Evolutionary conservation across 1,140 invertebrate genomes (phyloP).

Genomic region (Apolygus lucorum): DNA sequence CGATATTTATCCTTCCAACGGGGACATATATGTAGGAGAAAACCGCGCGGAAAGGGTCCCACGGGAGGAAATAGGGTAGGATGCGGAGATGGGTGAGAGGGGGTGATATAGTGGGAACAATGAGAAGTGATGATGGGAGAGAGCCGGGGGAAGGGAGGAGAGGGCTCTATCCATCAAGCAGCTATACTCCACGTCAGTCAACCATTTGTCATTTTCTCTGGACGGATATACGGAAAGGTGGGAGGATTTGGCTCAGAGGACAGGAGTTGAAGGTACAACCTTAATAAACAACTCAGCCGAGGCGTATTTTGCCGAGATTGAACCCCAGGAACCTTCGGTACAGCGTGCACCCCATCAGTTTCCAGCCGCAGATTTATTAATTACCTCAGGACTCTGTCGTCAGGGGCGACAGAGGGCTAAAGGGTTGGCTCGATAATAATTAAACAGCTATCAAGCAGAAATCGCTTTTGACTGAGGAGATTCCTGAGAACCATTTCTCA

Average conservation of each 20-base stretch:
- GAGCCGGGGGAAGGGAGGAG: neutral
- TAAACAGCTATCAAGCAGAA: conserved; percentile 7
- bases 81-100: neutral
- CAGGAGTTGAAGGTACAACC: neutral
- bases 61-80: neutral
- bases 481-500: conserved; percentile 2
- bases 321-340: neutral
- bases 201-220: conserved; percentile 9
- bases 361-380: conserved; percentile 11
- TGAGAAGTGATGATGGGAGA: conserved; percentile 7
- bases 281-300: conserved; percentile 9
- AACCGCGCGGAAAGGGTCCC: no score
- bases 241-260: neutral
- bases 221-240: neutral
- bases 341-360: no score
- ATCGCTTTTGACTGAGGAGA: neutral
- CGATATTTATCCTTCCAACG: neutral
- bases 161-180: neutral
- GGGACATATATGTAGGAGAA: no score
- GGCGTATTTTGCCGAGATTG: neutral
- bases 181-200: conserved; percentile 14
- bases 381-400: conserved; percentile 1
- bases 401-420: neutral
- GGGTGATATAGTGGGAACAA: conserved; percentile 5
- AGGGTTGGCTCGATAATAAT: neutral